These are phyloP conservation scores for Chrysolina haemoptera DNA, from an alignment of 2,888 invertebrate species.

Conservation along the genomic window DNA sequence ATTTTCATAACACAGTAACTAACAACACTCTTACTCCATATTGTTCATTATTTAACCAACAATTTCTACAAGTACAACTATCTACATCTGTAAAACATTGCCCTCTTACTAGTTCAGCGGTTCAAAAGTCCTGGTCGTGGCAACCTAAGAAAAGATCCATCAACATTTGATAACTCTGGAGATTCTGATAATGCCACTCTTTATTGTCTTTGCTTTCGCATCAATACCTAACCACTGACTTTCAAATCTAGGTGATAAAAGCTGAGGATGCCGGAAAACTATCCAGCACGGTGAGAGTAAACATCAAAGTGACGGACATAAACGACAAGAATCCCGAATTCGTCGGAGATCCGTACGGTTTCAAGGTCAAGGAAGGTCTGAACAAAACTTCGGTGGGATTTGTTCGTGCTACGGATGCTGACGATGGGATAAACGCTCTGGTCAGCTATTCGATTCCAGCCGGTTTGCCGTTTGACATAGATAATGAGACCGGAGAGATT, in stretches of 20 bases:
- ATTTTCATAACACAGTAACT: too few relatives aligned
- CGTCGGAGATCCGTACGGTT: constrained; percentile 84
- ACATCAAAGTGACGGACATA: constrained; percentile 91
- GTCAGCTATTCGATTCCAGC: constrained; percentile 86
- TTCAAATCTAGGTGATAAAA: constrained; percentile 77
- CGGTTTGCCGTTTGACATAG: constrained; percentile 85
- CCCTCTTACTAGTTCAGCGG: too few relatives aligned
- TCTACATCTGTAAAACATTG: too few relatives aligned
- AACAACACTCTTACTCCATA: too few relatives aligned
- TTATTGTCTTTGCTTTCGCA: background rate
- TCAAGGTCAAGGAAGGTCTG: constrained; percentile 82
- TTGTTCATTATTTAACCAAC: too few relatives aligned
- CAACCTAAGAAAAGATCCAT: too few relatives aligned
- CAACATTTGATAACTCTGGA: too few relatives aligned
- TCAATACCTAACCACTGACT: background rate
- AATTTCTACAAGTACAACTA: too few relatives aligned
- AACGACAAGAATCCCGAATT: constrained; percentile 95
- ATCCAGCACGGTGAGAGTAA: constrained; percentile 86
- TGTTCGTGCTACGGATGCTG: constrained; percentile 88
- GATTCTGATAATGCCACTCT: background rate
- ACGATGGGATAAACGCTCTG: constrained; percentile 88
- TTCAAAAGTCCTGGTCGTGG: too few relatives aligned
- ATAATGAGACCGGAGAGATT: constrained; percentile 85
- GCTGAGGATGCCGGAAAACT: constrained; percentile 90
- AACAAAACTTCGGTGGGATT: constrained; percentile 69